Base-by-base conservation (phyloP, 2,797 vertebrate genomes). In the Botia kubotai region DNA sequence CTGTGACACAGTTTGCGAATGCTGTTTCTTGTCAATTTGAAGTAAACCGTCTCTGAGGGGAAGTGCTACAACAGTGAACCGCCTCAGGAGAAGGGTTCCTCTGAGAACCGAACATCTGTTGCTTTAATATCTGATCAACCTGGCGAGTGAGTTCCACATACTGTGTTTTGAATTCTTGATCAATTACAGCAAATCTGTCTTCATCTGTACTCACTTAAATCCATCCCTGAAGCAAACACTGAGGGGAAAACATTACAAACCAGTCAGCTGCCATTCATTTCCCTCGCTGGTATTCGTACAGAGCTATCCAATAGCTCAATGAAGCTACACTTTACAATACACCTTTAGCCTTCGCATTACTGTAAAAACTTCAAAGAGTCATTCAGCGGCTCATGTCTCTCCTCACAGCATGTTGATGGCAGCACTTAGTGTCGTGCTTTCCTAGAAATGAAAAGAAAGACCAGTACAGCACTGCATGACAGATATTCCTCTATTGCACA, bases 321-420 rank as follows among this genome's bases (percentile, higher is more conserved):
- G 52, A 39, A 12, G 52, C n/a, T 26, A 63, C 23, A 50, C 12
- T 1, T 43, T 46, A 63, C 29, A 75, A 78, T 67, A 62, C 43
- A 29, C 70, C 67, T 60, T 46, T 26, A 33, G 67, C 55, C 67
- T 70, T 78, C 39, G 50, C 33, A 70, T 71, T 62, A 78, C 26
- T 62, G 55, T 26, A 26, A 26, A 26, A 26, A 26, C 76, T 78
- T 78, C 53, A 71, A 71, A 71, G 76, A 50, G 33, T 33, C 33
- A 5, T 33, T 33, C 33, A 33, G 33, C 3, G 43, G 43, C 65
- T 14, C 60, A 68, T 2, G 23, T 26, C 23, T 26, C 23, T 26
- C 23, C 23, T 26, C 2, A 26, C 23, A 26, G 23, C 23, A 26
- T 26, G 23, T 26, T 26, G 23, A 26, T 26, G 23, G 23, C 23